Percentiles rank a stretch among this genome's conserved stretches.
Evolutionary conservation across 2,888 invertebrate genomes (phyloP).

Genomic region (Amphimallon solstitiale): DNA sequence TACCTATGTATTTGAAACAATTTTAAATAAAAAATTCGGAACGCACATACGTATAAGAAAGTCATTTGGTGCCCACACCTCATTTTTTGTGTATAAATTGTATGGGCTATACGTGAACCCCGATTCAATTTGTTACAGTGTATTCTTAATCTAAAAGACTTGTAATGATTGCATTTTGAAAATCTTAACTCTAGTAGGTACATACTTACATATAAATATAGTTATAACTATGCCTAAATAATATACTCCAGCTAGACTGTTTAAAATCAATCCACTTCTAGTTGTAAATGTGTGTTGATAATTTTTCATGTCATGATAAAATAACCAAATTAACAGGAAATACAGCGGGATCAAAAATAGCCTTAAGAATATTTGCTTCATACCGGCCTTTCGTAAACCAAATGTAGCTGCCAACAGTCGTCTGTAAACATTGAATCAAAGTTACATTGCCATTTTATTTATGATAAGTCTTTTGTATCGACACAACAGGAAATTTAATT

Average conservation of each 20-base stretch:
- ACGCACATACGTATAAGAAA: too few relatives aligned
- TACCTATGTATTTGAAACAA: too few relatives aligned
- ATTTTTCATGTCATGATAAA: conserved; percentile 76
- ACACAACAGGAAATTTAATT: too few relatives aligned
- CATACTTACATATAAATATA: conserved; percentile 73
- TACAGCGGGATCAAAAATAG: conserved; percentile 79
- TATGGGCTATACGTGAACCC: too few relatives aligned
- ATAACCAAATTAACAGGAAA: conserved; percentile 81
- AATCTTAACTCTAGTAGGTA: not conserved
- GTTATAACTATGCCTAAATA: conserved; percentile 77
- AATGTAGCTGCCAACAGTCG: conserved; percentile 81
- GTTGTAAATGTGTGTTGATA: conserved; percentile 77
- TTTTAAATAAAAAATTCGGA: too few relatives aligned
- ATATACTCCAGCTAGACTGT: conserved; percentile 74
- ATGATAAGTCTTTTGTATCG: too few relatives aligned
- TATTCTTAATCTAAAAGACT: too few relatives aligned
- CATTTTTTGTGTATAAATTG: too few relatives aligned
- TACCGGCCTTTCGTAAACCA: conserved; percentile 78
- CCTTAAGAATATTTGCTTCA: conserved; percentile 80
- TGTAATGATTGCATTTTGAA: too few relatives aligned
- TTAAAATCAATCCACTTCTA: conserved; percentile 77
- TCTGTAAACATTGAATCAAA: conserved; percentile 71
- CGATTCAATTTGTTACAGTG: too few relatives aligned
- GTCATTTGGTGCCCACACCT: too few relatives aligned
- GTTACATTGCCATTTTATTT: too few relatives aligned